Conservation (phyloP, 1,140 invertebrate genomes). For the Sarcophaga bullata region DNA sequence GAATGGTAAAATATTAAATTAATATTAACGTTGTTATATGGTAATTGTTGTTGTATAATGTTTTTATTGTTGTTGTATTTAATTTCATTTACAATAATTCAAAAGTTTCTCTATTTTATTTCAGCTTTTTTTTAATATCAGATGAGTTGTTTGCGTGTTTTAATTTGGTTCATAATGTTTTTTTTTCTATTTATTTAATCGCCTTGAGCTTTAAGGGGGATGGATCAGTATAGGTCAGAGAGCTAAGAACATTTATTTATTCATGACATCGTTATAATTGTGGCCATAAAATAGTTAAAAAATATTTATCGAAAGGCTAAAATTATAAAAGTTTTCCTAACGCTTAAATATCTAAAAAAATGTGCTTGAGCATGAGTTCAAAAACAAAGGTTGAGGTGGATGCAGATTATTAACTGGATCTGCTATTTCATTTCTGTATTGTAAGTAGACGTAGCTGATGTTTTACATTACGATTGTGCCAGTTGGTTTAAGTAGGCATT, state of each 20-base stretch:
- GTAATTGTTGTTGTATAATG: slow-evolving; percentile 26
- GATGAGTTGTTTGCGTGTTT: slow-evolving; percentile 39
- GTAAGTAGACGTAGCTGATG: too few species aligned
- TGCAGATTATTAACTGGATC: too few species aligned
- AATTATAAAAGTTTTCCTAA: neutral
- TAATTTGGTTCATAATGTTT: neutral
- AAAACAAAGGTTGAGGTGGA: too few species aligned
- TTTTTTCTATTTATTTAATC: neutral
- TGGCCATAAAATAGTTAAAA: slow-evolving; percentile 2
- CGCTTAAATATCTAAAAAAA: too few species aligned
- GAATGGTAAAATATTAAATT: neutral
- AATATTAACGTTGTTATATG: slow-evolving; percentile 32
- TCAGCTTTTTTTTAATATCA: neutral
- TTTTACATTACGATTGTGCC: too few species aligned
- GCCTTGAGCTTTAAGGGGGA: neutral
- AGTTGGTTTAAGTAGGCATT: too few species aligned
- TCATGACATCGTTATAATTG: neutral
- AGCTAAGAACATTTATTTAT: neutral
- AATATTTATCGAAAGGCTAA: neutral
- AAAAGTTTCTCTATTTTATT: neutral
- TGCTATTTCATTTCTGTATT: too few species aligned
- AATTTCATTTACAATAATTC: slow-evolving; percentile 2
- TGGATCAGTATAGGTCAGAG: neutral
- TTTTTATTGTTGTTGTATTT: slow-evolving; percentile 29
- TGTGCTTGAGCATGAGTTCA: too few species aligned